Evolutionary conservation across 2,888 invertebrate genomes (phyloP), one percentile per base, ranked within the genome.

Genomic region (Anthoptus insignis): DNA sequence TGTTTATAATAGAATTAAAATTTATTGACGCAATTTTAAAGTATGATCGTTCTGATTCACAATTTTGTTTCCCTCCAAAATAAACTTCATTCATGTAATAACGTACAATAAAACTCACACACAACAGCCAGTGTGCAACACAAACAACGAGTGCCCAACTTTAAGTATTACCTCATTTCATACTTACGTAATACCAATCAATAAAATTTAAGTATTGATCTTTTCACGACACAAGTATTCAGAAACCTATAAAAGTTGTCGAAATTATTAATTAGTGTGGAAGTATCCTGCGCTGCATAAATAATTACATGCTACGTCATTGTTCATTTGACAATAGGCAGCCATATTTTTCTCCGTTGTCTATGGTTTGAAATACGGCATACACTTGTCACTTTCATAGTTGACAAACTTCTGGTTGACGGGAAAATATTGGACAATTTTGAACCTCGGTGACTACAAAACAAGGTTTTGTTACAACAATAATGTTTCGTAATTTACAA

Each of bases 341-440:
- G 24, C 47, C 52, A 61, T 67, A 54, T 68, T 63, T 68, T 52
- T 61, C 42, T 27, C 59, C 60, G 67, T 68, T 66, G 68, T 69
- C 65, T 53, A 49, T 66, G 68, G 64, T 57, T 59, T 68, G 65
- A 72, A 71, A 73, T 68, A 73, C 70, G 67, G 66, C 59, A 54
- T 63, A 32, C 59, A 67, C 73, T 68, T 71, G 64, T 70, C 65
- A 67, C 59, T 16, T 61, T 66, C 47, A 49, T 37, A 58, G 42
- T 53, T 64, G 52, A 64, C 64, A 64, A 58, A 64, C 57, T 64
- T 64, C 50, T 50, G 24, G 64, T 50, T 37, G 64, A 64, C 64
- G 32, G 39, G 24, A 64, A 58, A 64, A 58, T 57, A 64, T 64
- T 64, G 42, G 64, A 52, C 42, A 32, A 64, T 52, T 64, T 27